Percentiles rank a stretch among this genome's conserved stretches.
phyloP scores from a whole-genome alignment of 2,888 invertebrate genomes.

The Nephrotoma appendiculata region DNA sequence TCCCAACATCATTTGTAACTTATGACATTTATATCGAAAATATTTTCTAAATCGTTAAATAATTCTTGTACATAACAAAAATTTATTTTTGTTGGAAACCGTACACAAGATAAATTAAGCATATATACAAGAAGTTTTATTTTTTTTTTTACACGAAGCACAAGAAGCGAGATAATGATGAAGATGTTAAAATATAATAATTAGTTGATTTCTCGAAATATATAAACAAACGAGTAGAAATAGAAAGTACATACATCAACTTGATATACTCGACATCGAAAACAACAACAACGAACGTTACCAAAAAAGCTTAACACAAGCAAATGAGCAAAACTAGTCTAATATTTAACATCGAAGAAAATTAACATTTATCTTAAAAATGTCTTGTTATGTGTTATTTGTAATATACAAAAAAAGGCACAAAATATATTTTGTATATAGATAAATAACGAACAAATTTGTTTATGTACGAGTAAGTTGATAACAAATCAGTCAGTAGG shows the following conservation, averaged over 20 bases:
- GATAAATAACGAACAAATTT: neutral
- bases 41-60: neutral
- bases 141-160: neutral
- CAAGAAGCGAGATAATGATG: neutral
- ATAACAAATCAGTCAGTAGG: neutral
- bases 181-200: neutral
- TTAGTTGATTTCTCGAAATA: neutral
- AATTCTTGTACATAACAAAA: neutral
- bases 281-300: neutral
- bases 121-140: neutral
- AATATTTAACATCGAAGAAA: neutral
- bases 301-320: neutral
- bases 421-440: neutral
- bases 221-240: neutral
- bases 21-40: neutral
- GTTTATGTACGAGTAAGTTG: neutral
- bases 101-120: neutral
- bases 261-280: neutral
- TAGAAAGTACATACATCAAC: neutral
- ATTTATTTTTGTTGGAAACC: neutral
- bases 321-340: neutral
- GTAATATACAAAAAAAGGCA: neutral
- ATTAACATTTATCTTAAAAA: neutral
- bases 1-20: neutral
- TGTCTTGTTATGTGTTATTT: neutral